Evolutionary conservation across 1,140 invertebrate genomes (phyloP).

Genomic region (Magallana ariakensis): DNA sequence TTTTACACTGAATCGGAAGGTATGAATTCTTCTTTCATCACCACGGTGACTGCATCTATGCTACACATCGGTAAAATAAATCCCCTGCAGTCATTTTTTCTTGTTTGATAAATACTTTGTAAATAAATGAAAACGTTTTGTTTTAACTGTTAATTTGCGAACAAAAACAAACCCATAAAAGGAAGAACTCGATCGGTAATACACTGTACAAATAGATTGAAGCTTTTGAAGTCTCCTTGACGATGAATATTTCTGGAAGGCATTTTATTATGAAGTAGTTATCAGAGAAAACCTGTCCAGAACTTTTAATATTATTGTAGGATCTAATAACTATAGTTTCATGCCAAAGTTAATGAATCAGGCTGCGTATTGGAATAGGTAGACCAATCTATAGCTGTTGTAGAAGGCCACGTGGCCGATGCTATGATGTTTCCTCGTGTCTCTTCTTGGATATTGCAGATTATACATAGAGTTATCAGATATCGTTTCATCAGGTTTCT

Average conservation of each 20-base stretch:
- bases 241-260: slow-evolving; percentile 39
- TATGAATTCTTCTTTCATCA: slow-evolving; percentile 29
- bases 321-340: slow-evolving; percentile 23
- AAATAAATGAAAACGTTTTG: slow-evolving; percentile 44
- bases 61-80: slow-evolving; percentile 32
- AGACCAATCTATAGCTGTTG: background rate
- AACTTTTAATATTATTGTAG: slow-evolving; percentile 33
- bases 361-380: background rate
- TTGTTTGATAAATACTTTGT: slow-evolving; percentile 40
- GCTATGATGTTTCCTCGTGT: background rate
- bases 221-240: slow-evolving; percentile 40
- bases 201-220: slow-evolving; percentile 40
- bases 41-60: slow-evolving; percentile 4
- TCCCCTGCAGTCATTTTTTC: slow-evolving; percentile 27
- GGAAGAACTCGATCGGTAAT: slow-evolving; percentile 21
- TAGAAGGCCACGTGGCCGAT: background rate
- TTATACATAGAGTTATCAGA: slow-evolving; percentile 13
- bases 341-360: slow-evolving; percentile 35
- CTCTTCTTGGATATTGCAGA: slow-evolving; percentile 17
- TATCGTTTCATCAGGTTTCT: background rate
- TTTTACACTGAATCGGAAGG: slow-evolving; percentile 34
- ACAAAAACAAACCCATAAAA: slow-evolving; percentile 42
- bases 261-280: slow-evolving; percentile 35
- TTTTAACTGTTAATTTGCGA: slow-evolving; percentile 44
- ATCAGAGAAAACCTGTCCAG: slow-evolving; percentile 30